Percentiles rank a stretch among this genome's conserved stretches.
These are phyloP conservation scores for Teinopalpus imperialis DNA, from an alignment of 2,888 invertebrate species.

Conservation along the genomic window DNA sequence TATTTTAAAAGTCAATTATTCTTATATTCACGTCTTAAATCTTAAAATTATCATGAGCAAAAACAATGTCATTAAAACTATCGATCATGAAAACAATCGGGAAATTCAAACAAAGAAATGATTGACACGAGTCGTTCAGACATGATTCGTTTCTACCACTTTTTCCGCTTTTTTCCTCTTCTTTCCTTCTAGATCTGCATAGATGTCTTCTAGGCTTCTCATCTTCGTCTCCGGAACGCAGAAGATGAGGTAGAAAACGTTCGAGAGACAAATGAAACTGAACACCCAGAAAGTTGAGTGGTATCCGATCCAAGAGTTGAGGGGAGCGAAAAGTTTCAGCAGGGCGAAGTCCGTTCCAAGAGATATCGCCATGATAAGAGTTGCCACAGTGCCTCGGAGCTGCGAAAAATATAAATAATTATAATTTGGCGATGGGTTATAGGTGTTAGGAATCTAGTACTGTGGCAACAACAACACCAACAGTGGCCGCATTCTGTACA, in stretches of 20 bases:
- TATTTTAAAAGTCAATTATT: too few relatives aligned
- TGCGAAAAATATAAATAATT: slow-evolving; percentile 35
- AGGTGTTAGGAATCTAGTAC: too few relatives aligned
- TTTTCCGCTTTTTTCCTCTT: slow-evolving; percentile 39
- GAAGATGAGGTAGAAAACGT: slow-evolving; percentile 90
- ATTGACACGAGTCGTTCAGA: too few relatives aligned
- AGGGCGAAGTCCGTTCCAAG: slow-evolving; percentile 93
- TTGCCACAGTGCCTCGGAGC: slow-evolving; percentile 73
- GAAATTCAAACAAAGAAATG: too few relatives aligned
- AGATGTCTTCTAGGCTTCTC: slow-evolving; percentile 94
- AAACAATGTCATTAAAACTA: too few relatives aligned
- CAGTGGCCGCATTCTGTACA: too few relatives aligned
- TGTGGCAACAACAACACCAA: too few relatives aligned
- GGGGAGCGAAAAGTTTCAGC: slow-evolving; percentile 90
- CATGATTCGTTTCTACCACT: slow-evolving; percentile 50
- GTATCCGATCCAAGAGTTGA: slow-evolving; percentile 84
- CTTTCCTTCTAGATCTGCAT: slow-evolving; percentile 87
- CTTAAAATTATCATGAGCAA: slow-evolving; percentile 14
- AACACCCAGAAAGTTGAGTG: slow-evolving; percentile 93
- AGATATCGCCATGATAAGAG: slow-evolving; percentile 80
- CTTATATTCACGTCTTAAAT: too few relatives aligned
- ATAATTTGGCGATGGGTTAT: too few relatives aligned
- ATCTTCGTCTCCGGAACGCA: slow-evolving; percentile 97
- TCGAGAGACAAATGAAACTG: slow-evolving; percentile 86
- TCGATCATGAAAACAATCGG: too few relatives aligned